phyloP scores from a whole-genome alignment of 2,113 vertebrate genomes.

The Neolamprologus brichardi region DNA sequence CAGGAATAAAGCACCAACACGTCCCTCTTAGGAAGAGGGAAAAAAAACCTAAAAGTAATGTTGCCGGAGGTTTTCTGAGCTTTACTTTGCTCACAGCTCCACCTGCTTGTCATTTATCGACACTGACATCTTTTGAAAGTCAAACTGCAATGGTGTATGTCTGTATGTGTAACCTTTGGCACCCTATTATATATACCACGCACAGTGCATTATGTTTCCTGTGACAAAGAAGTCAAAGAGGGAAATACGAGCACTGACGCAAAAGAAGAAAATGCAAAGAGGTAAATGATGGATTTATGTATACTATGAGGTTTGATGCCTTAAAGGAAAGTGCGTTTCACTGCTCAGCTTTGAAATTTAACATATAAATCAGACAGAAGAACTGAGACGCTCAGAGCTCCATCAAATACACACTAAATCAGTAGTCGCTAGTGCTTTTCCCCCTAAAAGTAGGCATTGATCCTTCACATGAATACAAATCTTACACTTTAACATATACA shows the following conservation, averaged over 20 bases:
- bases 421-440: neutral
- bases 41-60: neutral
- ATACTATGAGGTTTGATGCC: neutral
- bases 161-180: neutral
- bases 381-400: neutral
- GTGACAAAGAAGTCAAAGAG: neutral
- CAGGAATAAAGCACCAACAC: neutral
- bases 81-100: constrained; percentile 81
- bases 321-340: neutral
- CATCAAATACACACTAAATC: neutral
- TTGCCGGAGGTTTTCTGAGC: constrained; percentile 26
- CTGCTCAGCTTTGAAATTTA: neutral
- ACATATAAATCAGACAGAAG: neutral
- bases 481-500: neutral
- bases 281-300: neutral
- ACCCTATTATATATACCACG: neutral
- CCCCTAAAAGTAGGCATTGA: neutral
- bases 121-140: constrained; percentile 54
- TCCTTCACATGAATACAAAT: neutral
- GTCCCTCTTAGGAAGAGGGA: neutral
- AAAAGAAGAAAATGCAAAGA: neutral
- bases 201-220: neutral
- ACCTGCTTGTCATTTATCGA: constrained; percentile 75
- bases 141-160: neutral
- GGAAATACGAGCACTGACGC: neutral